phyloP scores from a whole-genome alignment of 2,888 invertebrate genomes.

The Sycophila texana region DNA sequence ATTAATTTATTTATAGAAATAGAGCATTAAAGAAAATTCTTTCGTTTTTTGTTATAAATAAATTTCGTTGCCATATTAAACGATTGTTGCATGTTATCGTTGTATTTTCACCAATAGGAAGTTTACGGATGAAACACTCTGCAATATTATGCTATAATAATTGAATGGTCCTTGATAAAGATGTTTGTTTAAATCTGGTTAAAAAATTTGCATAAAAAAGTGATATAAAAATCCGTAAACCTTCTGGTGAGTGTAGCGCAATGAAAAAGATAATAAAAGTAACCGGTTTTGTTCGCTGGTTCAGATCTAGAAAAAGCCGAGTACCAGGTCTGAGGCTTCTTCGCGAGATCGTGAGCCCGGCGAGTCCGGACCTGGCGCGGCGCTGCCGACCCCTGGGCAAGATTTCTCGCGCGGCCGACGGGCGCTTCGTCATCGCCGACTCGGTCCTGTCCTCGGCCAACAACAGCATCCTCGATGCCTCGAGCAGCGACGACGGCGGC shows the following conservation, averaged over 20 bases:
- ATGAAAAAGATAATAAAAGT: neutral
- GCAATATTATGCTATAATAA: no score
- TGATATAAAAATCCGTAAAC: no score
- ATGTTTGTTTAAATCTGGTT: no score
- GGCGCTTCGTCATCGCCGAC: conserved; percentile 83
- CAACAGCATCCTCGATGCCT: conserved; percentile 79
- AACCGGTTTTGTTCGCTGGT: conserved; percentile 25
- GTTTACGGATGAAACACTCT: conserved; percentile 11
- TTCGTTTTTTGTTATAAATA: neutral
- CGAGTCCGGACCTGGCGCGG: conserved; percentile 70
- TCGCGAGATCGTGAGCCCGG: conserved; percentile 79
- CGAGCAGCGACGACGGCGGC: conserved; percentile 90
- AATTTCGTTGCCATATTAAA: neutral
- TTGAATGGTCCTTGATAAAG: no score
- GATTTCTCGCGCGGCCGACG: conserved; percentile 85
- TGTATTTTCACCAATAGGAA: conserved; percentile 1
- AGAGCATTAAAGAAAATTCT: neutral
- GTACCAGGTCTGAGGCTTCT: conserved; percentile 92
- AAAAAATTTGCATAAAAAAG: no score
- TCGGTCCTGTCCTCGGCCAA: conserved; percentile 77
- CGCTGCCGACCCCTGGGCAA: conserved; percentile 79
- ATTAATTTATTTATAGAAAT: conserved; percentile 27
- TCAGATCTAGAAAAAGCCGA: conserved; percentile 94
- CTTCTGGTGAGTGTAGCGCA: neutral
- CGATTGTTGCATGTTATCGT: conserved; percentile 47